These are phyloP conservation scores for Globodera rostochiensis DNA, from an alignment of 1,140 invertebrate genomes.

Conservation along the genomic window DNA sequence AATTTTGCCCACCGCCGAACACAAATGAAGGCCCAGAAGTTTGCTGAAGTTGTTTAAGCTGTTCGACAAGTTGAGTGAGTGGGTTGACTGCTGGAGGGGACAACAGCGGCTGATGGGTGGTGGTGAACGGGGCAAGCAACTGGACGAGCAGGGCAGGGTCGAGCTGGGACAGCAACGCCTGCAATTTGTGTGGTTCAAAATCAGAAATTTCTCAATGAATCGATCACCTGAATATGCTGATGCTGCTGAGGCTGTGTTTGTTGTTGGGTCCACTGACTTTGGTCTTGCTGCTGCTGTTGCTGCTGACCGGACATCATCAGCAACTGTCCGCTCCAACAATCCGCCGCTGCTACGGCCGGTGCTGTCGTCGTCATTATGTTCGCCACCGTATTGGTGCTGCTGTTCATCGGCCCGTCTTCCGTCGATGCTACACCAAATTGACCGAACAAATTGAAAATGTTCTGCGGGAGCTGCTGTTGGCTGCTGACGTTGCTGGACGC, in stretches of 20 bases:
- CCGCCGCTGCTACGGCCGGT: neutral
- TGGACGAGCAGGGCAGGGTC: neutral
- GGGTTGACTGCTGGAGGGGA: neutral
- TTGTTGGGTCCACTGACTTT: neutral
- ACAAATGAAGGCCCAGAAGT: neutral
- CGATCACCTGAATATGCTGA: slow-evolving; percentile 12
- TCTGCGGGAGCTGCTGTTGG: neutral
- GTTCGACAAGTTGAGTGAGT: slow-evolving; percentile 6
- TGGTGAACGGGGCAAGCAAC: neutral
- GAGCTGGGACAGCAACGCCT: neutral
- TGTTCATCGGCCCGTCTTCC: neutral
- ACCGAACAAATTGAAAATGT: neutral
- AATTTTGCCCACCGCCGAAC: neutral
- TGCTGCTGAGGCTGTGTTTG: neutral
- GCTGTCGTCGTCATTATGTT: neutral
- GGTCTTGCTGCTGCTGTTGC: neutral
- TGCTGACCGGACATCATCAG: neutral
- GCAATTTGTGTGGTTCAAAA: neutral
- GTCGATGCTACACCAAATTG: slow-evolving; percentile 6
- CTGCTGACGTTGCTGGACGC: neutral
- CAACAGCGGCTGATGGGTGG: neutral
- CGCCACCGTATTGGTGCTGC: neutral
- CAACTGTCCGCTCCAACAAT: neutral
- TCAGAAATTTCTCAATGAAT: neutral
- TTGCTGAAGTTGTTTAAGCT: slow-evolving; percentile 13